Conservation (phyloP, 2,888 invertebrate species). For the Brachynemurus nebulosus region DNA sequence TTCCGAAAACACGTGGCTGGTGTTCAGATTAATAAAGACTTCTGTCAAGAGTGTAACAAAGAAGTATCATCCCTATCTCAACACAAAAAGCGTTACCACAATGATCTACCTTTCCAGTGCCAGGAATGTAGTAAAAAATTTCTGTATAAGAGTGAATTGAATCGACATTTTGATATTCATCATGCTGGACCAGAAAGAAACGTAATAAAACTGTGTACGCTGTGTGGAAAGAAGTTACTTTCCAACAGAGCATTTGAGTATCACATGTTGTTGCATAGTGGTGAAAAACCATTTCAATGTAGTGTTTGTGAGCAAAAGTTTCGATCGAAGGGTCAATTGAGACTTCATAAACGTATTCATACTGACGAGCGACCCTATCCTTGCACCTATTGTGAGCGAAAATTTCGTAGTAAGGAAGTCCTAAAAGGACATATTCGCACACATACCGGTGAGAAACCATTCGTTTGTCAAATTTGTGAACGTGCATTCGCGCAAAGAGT, state of each 20-base stretch:
- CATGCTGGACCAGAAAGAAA: background rate
- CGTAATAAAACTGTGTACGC: background rate
- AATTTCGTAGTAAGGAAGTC: background rate
- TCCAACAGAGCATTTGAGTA: background rate
- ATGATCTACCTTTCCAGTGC: background rate
- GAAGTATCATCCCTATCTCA: background rate
- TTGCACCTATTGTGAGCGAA: background rate
- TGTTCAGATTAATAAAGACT: too few relatives aligned
- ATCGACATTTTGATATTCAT: background rate
- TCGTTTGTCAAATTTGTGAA: background rate
- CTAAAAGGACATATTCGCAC: background rate
- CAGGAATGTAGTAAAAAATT: background rate
- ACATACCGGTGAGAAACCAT: background rate
- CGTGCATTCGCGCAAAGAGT: background rate
- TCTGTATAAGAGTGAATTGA: background rate
- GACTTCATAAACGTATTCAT: background rate
- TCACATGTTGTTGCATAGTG: background rate
- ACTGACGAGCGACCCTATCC: background rate
- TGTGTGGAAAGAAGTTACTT: background rate
- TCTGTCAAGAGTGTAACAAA: too few relatives aligned
- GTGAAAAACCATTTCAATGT: background rate
- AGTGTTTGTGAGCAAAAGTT: background rate
- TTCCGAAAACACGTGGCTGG: too few relatives aligned
- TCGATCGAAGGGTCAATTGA: background rate
- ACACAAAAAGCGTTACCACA: background rate